Base-by-base conservation (phyloP, 1,140 invertebrate species). In the Doryteuthis pealeii region DNA sequence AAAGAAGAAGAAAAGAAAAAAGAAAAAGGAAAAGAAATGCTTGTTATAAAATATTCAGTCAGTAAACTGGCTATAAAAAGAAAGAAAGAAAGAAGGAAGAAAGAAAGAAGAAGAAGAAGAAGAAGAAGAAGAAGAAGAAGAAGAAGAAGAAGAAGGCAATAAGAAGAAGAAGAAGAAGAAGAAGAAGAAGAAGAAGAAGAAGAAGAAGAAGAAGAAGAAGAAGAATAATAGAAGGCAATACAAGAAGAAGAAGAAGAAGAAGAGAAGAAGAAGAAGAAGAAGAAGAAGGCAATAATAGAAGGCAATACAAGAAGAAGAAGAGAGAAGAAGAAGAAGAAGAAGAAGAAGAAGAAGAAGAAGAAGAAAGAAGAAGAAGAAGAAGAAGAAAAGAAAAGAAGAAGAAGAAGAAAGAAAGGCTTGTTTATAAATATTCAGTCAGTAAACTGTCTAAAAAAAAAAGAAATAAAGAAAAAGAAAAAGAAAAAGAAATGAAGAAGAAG, bases 111-210 rank as follows among this genome's bases (percentile, higher is more conserved):
- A 71, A 35, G 40, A 10, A 72, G 71, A 45, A 54, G 32, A 45
- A 45, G 31, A 73, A 49, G n/a, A 30, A 73, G 45, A 65, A 65
- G 15, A 22, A 74, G 65, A 35, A 26, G 45, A 32, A 70, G 65
- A 74, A n/a, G 49, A 68, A 72, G 71, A n/a, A n/a, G n/a, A n/a
- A n/a, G n/a, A n/a, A n/a, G n/a, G n/a, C n/a, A n/a, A n/a, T n/a
- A n/a, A n/a, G n/a, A n/a, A n/a, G n/a, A n/a, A n/a, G n/a, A n/a
- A n/a, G n/a, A n/a, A n/a, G n/a, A n/a, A n/a, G n/a, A 69, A 26
- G 66, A 28, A 71, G 70, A 73, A 68, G 68, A 74, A 65, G 76
- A 71, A 72, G 62, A n/a, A 72, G 76, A 72, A 70, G 71, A 65
- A 54, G 71, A 70, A 70, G 77, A 62, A 54, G 18, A 65, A 62